Percentiles rank a stretch among this genome's conserved stretches.
Conservation (phyloP, 2,888 invertebrate genomes). For the Volucella inanis region DNA sequence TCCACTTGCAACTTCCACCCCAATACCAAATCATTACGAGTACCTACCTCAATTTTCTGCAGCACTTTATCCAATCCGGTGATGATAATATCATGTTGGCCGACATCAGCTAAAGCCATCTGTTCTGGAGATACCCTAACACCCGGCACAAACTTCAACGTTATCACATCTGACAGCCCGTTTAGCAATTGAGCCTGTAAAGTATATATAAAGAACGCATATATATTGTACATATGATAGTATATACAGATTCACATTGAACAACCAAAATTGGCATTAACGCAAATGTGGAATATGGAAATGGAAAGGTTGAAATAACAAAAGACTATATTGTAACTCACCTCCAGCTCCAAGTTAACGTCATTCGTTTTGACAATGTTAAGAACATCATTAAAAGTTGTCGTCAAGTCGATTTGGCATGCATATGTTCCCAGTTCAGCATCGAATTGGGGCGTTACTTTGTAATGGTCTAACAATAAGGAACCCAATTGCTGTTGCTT, state of each 20-base stretch:
- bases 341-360: conserved; percentile 81
- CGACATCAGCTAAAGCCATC: conserved; percentile 78
- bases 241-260: conserved; percentile 41
- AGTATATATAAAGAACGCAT: too few relatives aligned
- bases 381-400: conserved; percentile 80
- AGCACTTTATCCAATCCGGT: conserved; percentile 85
- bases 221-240: too few relatives aligned
- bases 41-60: conserved; percentile 84
- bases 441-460: conserved; percentile 80
- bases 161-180: conserved; percentile 80
- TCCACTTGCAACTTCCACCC: conserved; percentile 23
- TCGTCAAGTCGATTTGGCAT: conserved; percentile 80
- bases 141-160: conserved; percentile 82
- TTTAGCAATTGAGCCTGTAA: conserved; percentile 80
- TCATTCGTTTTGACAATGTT: conserved; percentile 80
- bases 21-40: too few relatives aligned
- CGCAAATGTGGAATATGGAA: too few relatives aligned
- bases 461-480: conserved; percentile 80
- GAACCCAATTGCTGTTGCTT: conserved; percentile 78
- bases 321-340: conserved; percentile 69
- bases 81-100: conserved; percentile 82
- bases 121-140: conserved; percentile 80
- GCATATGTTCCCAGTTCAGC: conserved; percentile 79
- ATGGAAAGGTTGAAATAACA: conserved; percentile 6
- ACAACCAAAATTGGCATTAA: conserved; percentile 25